A percentile compares a stretch with the other conserved stretches of the same genome.
Conservation (phyloP, 2,113 vertebrate species). For the Periophthalmus modestus region DNA sequence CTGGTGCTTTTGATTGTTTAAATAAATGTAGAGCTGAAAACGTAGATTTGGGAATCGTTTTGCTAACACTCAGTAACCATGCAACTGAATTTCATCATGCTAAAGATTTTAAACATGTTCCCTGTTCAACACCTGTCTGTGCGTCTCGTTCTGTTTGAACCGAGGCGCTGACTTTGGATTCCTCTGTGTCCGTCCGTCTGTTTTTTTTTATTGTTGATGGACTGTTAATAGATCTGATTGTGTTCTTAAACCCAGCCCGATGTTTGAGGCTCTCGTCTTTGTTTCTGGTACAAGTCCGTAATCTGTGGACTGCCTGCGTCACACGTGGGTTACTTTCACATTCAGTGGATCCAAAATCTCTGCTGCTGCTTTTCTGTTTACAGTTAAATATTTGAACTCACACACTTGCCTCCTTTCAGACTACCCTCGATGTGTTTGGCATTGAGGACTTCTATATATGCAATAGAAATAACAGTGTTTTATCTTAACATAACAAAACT, state of each 20-base stretch:
- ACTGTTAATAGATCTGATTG: constrained; percentile 6
- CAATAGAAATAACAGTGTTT: constrained; percentile 62
- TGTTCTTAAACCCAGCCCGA: neutral
- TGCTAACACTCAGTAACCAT: constrained; percentile 12
- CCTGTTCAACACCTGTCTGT: constrained; percentile 13
- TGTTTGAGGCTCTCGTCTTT: neutral
- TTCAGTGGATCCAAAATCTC: constrained; percentile 66
- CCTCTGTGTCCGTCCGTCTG: constrained; percentile 25
- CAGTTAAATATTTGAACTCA: constrained; percentile 44
- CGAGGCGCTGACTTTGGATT: constrained; percentile 40
- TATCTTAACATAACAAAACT: constrained; percentile 34
- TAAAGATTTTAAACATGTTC: constrained; percentile 41
- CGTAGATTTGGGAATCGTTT: constrained; percentile 16
- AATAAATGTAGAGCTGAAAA: neutral
- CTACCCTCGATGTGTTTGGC: constrained; percentile 37
- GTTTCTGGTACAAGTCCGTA: constrained; percentile 12
- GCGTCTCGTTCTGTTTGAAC: constrained; percentile 24
- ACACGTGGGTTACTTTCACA: constrained; percentile 75
- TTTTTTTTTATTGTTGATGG: constrained; percentile 20
- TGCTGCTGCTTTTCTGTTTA: constrained; percentile 63
- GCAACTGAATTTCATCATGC: constrained; percentile 6
- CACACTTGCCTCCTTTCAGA: constrained; percentile 66
- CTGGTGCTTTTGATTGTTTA: neutral
- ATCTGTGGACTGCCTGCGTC: constrained; percentile 39
- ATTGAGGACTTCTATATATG: constrained; percentile 69